Base-by-base conservation (phyloP, 2,888 invertebrate species). In the Ypsolopha sequella region DNA sequence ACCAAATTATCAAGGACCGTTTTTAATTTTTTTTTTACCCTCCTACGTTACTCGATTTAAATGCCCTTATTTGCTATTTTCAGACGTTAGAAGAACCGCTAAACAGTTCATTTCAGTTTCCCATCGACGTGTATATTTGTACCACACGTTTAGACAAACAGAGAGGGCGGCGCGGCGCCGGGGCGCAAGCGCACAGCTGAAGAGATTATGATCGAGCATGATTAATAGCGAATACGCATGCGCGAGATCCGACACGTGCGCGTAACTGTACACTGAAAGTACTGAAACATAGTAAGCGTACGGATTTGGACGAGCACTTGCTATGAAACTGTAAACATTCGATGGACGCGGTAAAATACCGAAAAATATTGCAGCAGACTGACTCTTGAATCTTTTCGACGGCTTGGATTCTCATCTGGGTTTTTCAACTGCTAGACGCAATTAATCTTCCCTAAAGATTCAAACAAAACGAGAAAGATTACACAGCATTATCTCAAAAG, bases 71-170 rank as follows among this genome's bases (percentile, higher is more conserved):
- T 24, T 24, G 24, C 24, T 24, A 24, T 24, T 24, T 24, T 24
- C 24, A 24, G 24, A 24, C 24, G 24, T 24, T 24, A 24, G 24
- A 24, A 24, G 46, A 33, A 35, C 46, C 8, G 13, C 46, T n/a
- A 33, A n/a, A 7, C 38, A 46, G 46, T 33, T 10, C 46, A 46
- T 46, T 46, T n/a, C 24, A 11, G 35, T 46, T 34, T 46, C 46
- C 36, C 35, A 46, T 46, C 36, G 11, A 6, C 10, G 48, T 52
- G 50, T 50, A 49, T 54, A 51, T 55, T 85, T 81, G 78, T 65
- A 78, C 81, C 85, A 80, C 65, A 64, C 78, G 68, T 58, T 66
- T 78, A 80, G 58, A 73, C 75, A 81, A 84, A 82, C 81, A 84
- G 63, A 60, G 69, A 68, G 68, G 79, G 78, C 80, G 80, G 72